Base-by-base conservation (phyloP, 2,113 vertebrate species). In the Piliocolobus tephrosceles region DNA sequence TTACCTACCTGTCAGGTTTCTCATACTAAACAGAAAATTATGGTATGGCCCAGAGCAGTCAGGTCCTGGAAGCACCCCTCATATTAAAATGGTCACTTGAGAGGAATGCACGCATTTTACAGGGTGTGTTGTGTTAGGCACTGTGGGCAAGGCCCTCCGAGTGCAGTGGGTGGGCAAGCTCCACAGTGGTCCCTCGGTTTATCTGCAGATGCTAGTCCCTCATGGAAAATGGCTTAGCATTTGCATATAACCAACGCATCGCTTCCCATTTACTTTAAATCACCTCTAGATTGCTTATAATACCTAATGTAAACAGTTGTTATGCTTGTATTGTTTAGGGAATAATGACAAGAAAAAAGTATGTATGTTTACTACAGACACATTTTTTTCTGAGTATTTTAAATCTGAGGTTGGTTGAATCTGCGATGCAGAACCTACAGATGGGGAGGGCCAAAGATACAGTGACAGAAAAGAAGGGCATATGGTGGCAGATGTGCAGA, bases 51-150 rank as follows among this genome's bases (percentile, higher is more conserved):
- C 72, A 80, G n/a, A 43, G 10, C 55, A 58, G 6, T 45, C 38
- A 52, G 81, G 84, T 38, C 38, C 14, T 76, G 85, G 58, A 87
- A 55, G 52, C 58, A 55, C 43, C 35, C 22, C 13, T 73, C 61
- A 58, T 6, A 9, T 5, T 8, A 20, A 80, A 35, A n/a, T 35
- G 58, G 73, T 6, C 52, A 87, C n/a, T 25, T 1, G 58, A 61
- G 45, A 61, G 27, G 45, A 35, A 16, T 2, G 17, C 2, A 58
- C 30, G n/a, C 43, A 8, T 70, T 27, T 13, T 76, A 81, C 6
- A 45, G 73, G 30, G 7, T 1, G 0, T 22, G 18, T 1, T 4
- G 6, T 22, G 8, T 18, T 66, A 70, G 17, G 40, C 17, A 13
- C 40, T 5, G 57, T 35, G 30, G 27, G n/a, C 50, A 27, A 32